Base-by-base conservation (phyloP, 30 jellyfish, hydroid and myxozoan genomes). In the Hydractinia symbiolongicarpus region DNA sequence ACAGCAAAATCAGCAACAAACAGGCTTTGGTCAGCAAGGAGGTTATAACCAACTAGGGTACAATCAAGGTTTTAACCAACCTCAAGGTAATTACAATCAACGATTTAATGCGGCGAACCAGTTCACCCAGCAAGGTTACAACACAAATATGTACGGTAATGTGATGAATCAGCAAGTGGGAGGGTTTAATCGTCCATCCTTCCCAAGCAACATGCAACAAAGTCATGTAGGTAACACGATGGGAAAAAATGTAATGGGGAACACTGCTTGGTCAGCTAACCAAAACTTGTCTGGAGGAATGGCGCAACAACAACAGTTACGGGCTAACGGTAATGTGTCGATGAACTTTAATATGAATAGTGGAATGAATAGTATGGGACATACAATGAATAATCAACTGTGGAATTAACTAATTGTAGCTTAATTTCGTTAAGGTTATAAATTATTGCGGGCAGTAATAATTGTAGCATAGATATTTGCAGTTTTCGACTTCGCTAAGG, bases 241-340 rank as follows among this genome's bases (percentile, higher is more conserved):
- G 19, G 17, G 52, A 9, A 0, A 13, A 44, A 64, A 4, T 64
- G 9, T 64, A 7, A 64, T 13, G 74, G 19, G 52, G 1, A 64
- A 64, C 74, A 64, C 9, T 6, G 7, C 74, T 6, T 64, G 74
- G 74, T 13, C 74, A 1, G 40, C 97, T 6, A 95, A 95, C 4
- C 72, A 81, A 16, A 81, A 89, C 88, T 56, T 89, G 77, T 76
- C 91, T 14, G 94, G 81, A 53, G 94, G 84, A 55, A 67, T n/a
- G 61, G 50, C n/a, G 2, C 78, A 67, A 67, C 78, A 67, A 67
- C 78, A 67, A 67, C 78, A 30, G 51, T 21, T 13, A n/a, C 80
- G 5, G n/a, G 74, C 52, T 13, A 64, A 44, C 74, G 74, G 52
- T 13, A 71, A 71, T 71, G 67, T 53, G 9, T 7, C 80, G 19